Conservation (phyloP, 2,113 vertebrate species). For the Andinoacara biseriatus region DNA sequence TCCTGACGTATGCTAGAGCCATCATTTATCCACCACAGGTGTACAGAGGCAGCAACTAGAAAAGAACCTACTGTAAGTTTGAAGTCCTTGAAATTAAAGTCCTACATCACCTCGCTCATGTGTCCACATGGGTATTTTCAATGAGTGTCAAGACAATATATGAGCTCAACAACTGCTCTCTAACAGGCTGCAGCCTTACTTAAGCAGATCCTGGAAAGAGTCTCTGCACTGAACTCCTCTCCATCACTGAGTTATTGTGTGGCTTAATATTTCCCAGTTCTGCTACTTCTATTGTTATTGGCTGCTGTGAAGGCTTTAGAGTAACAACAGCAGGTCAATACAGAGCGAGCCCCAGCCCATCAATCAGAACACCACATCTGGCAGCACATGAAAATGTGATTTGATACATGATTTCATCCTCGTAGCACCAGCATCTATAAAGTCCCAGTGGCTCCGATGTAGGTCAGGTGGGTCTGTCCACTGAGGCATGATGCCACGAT, state of each 20-base stretch:
- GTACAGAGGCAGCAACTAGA: neutral
- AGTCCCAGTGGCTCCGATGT: constrained; percentile 50
- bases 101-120: neutral
- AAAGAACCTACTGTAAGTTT: neutral
- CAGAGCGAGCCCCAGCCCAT: neutral
- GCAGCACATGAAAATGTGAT: constrained; percentile 26
- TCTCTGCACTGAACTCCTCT: neutral
- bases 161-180: neutral
- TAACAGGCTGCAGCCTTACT: neutral
- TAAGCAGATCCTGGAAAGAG: neutral
- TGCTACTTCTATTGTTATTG: neutral
- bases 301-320: neutral
- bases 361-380: neutral
- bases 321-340: neutral
- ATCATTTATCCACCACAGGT: neutral
- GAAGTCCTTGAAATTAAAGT: constrained; percentile 33
- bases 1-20: neutral
- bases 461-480: constrained; percentile 63
- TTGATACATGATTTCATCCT: constrained; percentile 57
- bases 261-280: neutral
- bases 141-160: constrained; percentile 1
- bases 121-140: neutral
- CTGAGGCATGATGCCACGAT: constrained; percentile 42
- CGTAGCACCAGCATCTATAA: constrained; percentile 40
- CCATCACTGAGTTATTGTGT: neutral